Conservation (phyloP, 2,888 invertebrate species). For the Phalangium opilio region DNA sequence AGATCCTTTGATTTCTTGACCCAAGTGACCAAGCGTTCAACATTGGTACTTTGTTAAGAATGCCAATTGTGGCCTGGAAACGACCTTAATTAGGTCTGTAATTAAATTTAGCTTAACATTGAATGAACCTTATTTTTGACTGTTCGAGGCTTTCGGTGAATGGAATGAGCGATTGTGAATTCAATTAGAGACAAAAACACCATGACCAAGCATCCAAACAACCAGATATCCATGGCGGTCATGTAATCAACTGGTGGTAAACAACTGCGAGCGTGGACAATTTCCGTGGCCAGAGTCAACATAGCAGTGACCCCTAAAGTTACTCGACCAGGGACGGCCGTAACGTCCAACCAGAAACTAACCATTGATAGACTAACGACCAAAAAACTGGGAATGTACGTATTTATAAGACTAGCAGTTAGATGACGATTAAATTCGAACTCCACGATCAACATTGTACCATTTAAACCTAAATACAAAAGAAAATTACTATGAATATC, state of each 20-base stretch:
- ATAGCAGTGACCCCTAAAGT: slow-evolving; percentile 11
- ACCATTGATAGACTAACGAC: slow-evolving; percentile 13
- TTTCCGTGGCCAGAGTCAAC: slow-evolving; percentile 5
- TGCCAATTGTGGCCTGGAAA: no score
- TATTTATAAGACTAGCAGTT: slow-evolving; percentile 10
- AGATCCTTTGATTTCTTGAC: no score
- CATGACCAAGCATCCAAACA: slow-evolving; percentile 9
- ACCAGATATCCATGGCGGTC: slow-evolving; percentile 12
- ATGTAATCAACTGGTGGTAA: slow-evolving; percentile 10
- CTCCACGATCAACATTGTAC: slow-evolving; percentile 7
- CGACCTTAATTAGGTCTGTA: no score
- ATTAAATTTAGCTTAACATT: no score
- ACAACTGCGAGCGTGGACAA: no score
- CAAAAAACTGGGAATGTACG: slow-evolving; percentile 12
- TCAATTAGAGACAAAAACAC: slow-evolving; percentile 11
- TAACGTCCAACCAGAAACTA: slow-evolving; percentile 15
- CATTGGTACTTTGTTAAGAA: no score
- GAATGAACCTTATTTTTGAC: no score
- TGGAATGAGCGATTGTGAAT: slow-evolving; percentile 8
- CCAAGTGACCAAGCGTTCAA: no score
- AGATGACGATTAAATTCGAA: slow-evolving; percentile 10
- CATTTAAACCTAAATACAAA: slow-evolving; percentile 3
- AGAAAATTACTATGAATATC: not conserved
- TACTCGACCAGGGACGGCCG: slow-evolving; percentile 15
- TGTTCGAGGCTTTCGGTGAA: not conserved